These are phyloP conservation scores for Ptychadena robeensis DNA, from an alignment of 2,797 vertebrate species.

Conservation along the genomic window DNA sequence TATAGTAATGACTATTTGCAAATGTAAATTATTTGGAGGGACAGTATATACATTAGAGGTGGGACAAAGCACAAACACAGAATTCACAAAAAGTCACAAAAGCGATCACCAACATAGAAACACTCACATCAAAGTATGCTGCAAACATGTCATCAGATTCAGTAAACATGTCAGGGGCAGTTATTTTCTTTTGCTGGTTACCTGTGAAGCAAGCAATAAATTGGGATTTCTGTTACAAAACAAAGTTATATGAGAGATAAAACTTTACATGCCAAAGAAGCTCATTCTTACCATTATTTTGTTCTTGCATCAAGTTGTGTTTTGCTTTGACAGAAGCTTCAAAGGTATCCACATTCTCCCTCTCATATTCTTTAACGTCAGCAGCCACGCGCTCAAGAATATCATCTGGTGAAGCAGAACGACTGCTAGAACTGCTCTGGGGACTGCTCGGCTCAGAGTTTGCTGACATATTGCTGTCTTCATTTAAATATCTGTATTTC, in stretches of 20 bases:
- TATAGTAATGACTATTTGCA: too few species aligned
- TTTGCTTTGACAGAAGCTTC: constrained; percentile 97
- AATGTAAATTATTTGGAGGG: background rate
- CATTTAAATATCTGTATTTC: constrained; percentile 91
- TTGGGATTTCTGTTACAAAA: background rate
- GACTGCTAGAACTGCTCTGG: constrained; percentile 91
- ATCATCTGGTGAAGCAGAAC: constrained; percentile 94
- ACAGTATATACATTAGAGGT: background rate
- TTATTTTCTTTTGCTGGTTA: constrained; percentile 90
- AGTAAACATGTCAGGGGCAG: constrained; percentile 97
- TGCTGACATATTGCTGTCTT: constrained; percentile 89
- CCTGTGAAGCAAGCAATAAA: constrained; percentile 71
- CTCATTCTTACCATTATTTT: constrained; percentile 86
- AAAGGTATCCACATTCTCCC: constrained; percentile 94
- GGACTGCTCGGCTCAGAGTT: constrained; percentile 94
- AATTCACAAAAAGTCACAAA: background rate
- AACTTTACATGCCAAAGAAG: background rate
- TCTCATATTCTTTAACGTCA: constrained; percentile 95
- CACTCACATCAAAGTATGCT: constrained; percentile 96
- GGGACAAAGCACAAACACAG: too few species aligned
- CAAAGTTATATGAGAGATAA: background rate
- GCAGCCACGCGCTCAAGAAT: constrained; percentile 94
- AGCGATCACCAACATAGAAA: constrained; percentile 47
- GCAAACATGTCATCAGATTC: constrained; percentile 99
- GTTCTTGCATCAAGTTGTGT: constrained; percentile 94